Evolutionary conservation across 2,797 vertebrate species (phyloP), one percentile per base, ranked within the genome.

Genomic region (Amphiprion clarkii): DNA sequence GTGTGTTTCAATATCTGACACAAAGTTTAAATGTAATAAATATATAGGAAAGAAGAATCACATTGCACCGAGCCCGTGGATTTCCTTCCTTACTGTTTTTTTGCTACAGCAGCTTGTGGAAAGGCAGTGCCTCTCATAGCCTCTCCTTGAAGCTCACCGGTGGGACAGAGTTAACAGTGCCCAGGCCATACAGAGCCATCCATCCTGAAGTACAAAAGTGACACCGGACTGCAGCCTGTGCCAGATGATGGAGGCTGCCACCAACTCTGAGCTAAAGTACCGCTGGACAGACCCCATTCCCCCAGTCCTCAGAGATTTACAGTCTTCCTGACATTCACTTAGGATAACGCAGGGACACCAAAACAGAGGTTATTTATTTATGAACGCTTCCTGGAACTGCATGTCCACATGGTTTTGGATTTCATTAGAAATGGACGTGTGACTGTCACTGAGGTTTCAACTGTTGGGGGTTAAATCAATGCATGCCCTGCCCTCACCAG

Each of bases 351-450:
- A 62, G 74, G 84, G 75, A 87, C 92, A 93, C 89, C 93, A 93
- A 93, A 94, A 94, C 92, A 94, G 84, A 88, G 77, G 87, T 95
- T 91, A 94, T 89, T 94, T 94, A 95, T 95, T 94, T 88, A 94
- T 94, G 91, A 90, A 76, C 78, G 85, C 85, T 93, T 95, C 92
- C 93, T 90, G 93, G 91, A 94, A 94, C 76, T 66, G 78, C 4
- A 19, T 71, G 83, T 86, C 86, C 75, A 64, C 53, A 57, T 69
- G 89, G 91, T 87, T 88, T 93, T 88, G 81, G 67, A 82, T 93
- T 94, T 92, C 89, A 90, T 92, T 85, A 81, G 86, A 83, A 90
- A 88, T 83, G 81, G 83, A 84, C 87, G 65, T 78, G 73, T 42
- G 7, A 56, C 85, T 83, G 88, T 91, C 89, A 90, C 44, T 36